phyloP scores from a whole-genome alignment of 2,888 invertebrate species.

The Plebejus argus region DNA sequence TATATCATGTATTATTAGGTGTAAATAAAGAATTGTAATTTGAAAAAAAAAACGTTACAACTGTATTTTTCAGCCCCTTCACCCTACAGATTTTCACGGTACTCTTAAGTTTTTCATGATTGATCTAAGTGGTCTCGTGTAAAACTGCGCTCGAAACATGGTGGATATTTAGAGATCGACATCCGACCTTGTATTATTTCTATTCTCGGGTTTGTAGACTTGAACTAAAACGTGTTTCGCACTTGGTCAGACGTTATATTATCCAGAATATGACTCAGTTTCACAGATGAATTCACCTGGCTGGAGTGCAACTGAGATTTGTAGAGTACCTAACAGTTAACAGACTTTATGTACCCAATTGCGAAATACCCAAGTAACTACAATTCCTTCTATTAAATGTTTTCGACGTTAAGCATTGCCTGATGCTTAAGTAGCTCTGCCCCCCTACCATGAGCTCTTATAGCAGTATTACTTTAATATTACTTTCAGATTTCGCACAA shows the following conservation, averaged over 20 bases:
- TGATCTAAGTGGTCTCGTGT: not conserved
- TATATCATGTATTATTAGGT: too few species aligned
- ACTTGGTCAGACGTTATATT: constrained; percentile 52
- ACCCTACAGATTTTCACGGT: not conserved
- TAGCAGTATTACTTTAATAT: too few species aligned
- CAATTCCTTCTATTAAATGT: too few species aligned
- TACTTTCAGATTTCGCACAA: too few species aligned
- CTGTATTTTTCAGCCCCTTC: not conserved
- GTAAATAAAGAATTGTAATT: too few species aligned
- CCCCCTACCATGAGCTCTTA: too few species aligned
- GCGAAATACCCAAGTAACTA: too few species aligned
- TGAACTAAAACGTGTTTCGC: constrained; percentile 60
- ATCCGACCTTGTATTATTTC: constrained; percentile 71
- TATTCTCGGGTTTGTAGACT: constrained; percentile 55
- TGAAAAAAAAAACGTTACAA: too few species aligned
- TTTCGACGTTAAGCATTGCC: too few species aligned
- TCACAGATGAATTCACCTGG: constrained; percentile 10
- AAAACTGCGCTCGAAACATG: constrained; percentile 52
- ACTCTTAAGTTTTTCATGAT: not conserved
- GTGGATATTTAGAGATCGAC: constrained; percentile 67
- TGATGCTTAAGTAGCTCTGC: too few species aligned
- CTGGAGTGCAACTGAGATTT: not conserved
- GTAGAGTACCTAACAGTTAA: not conserved
- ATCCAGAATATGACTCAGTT: constrained; percentile 40
- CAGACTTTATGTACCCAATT: too few species aligned